Conservation (phyloP, 2,888 invertebrate species). For the Phalangium opilio region DNA sequence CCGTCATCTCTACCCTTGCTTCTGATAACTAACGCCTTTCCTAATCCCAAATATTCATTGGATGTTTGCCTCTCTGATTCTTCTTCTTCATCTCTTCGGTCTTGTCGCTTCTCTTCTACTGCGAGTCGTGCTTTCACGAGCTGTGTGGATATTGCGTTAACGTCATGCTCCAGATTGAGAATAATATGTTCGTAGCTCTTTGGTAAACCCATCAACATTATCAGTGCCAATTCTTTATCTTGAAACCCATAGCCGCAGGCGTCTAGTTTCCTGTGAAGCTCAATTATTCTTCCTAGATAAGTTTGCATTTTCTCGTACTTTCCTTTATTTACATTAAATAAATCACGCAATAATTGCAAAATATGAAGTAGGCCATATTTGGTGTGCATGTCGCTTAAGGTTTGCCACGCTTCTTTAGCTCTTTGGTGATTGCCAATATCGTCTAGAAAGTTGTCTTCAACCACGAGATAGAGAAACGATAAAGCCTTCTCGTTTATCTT, state of each 20-base stretch:
- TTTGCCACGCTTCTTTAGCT: conserved; percentile 2
- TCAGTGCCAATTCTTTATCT: no score
- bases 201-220: no score
- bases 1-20: neutral
- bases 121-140: no score
- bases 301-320: neutral
- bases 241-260: no score
- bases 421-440: neutral
- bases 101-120: no score
- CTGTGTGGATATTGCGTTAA: no score
- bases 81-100: no score
- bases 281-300: conserved; percentile 1
- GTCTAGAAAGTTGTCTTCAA: conserved; percentile 3
- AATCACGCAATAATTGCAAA: conserved; percentile 1
- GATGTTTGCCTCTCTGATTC: neutral
- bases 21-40: neutral
- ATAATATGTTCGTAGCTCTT: no score
- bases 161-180: no score
- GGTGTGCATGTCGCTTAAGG: neutral
- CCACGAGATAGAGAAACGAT: conserved; percentile 1
- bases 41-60: neutral
- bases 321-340: conserved; percentile 5
- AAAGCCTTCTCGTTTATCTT: conserved; percentile 3
- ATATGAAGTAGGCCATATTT: conserved; percentile 2
- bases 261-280: neutral